Percentiles rank a stretch among this genome's conserved stretches.
phyloP scores from a whole-genome alignment of 2,888 invertebrate species.

The Atrina japonica region DNA sequence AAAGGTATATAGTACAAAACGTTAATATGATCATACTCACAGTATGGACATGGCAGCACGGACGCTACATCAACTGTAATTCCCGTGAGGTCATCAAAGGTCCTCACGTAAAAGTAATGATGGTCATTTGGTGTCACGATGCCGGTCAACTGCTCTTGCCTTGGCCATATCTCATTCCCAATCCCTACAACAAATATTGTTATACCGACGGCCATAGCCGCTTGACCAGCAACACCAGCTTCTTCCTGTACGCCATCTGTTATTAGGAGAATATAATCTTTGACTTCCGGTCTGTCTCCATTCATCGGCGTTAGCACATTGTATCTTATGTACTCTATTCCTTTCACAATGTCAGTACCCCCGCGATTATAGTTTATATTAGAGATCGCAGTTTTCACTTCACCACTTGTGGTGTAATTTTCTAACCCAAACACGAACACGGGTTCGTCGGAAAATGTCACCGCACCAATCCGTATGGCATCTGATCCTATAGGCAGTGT shows the following conservation, averaged over 20 bases:
- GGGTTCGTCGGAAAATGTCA: conserved; percentile 1
- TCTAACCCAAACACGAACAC: background rate
- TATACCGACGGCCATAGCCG: background rate
- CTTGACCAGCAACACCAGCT: background rate
- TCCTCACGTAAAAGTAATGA: background rate
- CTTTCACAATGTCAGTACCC: background rate
- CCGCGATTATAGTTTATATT: conserved; percentile 5
- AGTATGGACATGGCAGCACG: conserved; percentile 11
- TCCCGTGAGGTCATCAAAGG: background rate
- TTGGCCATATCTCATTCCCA: background rate
- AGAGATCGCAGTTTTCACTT: background rate
- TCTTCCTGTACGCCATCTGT: background rate
- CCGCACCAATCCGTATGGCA: conserved; percentile 2
- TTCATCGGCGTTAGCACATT: background rate
- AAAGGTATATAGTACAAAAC: too few species aligned
- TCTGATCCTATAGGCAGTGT: background rate
- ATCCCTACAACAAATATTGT: conserved; percentile 8
- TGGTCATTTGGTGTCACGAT: conserved; percentile 5
- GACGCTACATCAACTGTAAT: conserved; percentile 2
- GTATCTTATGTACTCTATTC: conserved; percentile 1
- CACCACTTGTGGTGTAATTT: background rate
- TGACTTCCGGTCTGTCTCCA: conserved; percentile 2
- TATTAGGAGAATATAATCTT: background rate
- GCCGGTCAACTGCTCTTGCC: background rate
- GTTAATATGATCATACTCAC: too few species aligned